A percentile compares a stretch with the other conserved stretches of the same genome.
Conservation (phyloP, 1,140 invertebrate genomes). For the Aphelenchoides fujianensis region DNA sequence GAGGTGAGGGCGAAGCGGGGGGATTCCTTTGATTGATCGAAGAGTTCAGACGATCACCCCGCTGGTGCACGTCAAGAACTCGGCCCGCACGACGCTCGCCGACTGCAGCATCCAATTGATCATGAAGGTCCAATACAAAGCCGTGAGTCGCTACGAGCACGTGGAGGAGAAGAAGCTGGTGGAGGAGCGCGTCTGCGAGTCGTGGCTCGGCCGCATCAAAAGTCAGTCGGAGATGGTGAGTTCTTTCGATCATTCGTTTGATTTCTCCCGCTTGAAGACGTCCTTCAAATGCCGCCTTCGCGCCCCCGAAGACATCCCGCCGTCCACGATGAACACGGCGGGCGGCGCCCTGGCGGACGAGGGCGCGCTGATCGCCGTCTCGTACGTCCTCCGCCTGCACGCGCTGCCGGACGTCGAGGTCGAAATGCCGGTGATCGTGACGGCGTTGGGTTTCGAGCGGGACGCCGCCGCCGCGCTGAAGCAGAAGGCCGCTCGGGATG, state of each 20-base stretch:
- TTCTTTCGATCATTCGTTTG: constrained; percentile 16
- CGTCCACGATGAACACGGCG: constrained; percentile 41
- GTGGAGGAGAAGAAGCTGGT: constrained; percentile 56
- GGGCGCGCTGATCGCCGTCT: constrained; percentile 50
- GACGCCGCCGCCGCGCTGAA: too few relatives aligned
- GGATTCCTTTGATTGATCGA: not conserved
- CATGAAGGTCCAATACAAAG: constrained; percentile 41
- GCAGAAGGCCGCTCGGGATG: too few relatives aligned
- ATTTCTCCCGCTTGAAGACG: constrained; percentile 30
- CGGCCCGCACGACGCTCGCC: constrained; percentile 52
- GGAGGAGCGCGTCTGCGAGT: constrained; percentile 45
- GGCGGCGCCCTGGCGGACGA: too few relatives aligned
- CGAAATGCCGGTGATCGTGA: constrained; percentile 53
- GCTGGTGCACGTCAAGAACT: constrained; percentile 42
- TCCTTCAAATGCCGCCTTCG: constrained; percentile 46
- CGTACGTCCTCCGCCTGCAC: constrained; percentile 54
- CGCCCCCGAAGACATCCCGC: constrained; percentile 49
- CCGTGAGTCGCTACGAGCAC: constrained; percentile 57
- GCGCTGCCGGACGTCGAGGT: constrained; percentile 51
- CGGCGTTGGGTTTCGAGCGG: too few relatives aligned
- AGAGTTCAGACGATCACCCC: constrained; percentile 32
- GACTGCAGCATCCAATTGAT: constrained; percentile 50
- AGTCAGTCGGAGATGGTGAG: constrained; percentile 49
- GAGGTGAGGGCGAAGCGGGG: constrained; percentile 36
- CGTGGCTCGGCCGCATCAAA: constrained; percentile 44